Evolutionary conservation across 1,140 invertebrate genomes (phyloP).

Genomic region (Marisa cornuarietis): DNA sequence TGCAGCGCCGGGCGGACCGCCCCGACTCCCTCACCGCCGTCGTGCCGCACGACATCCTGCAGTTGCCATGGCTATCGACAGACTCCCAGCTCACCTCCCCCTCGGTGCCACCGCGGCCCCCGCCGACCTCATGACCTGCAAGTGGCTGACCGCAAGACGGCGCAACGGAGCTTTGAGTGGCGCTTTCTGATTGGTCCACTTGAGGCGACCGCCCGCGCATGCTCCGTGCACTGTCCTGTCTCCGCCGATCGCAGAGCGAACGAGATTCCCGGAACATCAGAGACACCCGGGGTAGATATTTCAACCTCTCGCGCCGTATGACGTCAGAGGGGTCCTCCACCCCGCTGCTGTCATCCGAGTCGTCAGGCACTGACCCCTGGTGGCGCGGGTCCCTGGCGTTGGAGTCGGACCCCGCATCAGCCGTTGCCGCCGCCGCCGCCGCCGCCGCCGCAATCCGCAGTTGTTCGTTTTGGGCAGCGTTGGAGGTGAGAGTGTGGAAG

Average conservation of each 20-base stretch:
- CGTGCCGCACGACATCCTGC: too few species aligned
- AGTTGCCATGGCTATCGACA: neutral
- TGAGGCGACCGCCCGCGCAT: neutral
- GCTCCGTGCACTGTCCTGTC: neutral
- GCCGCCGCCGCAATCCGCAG: neutral
- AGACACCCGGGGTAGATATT: conserved; percentile 17
- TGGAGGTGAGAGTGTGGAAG: conserved; percentile 51
- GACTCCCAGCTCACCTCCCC: neutral
- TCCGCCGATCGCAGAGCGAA: neutral
- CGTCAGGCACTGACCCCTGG: neutral
- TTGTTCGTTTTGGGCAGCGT: conserved; percentile 7
- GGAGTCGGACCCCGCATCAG: neutral
- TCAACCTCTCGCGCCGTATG: conserved; percentile 10
- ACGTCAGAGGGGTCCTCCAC: neutral
- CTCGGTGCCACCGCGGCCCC: neutral
- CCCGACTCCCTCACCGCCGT: neutral
- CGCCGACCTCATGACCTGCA: neutral
- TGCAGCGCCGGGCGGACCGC: neutral
- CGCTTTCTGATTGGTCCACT: neutral
- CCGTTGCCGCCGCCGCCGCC: neutral
- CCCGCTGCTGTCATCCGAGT: conserved; percentile 10
- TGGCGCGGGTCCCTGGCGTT: neutral
- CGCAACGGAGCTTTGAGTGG: neutral
- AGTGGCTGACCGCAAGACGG: neutral
- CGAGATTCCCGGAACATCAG: conserved; percentile 16